Evolutionary conservation across 2,888 invertebrate genomes (phyloP), one percentile per base, ranked within the genome.

Genomic region (Ctenicera cuprea): DNA sequence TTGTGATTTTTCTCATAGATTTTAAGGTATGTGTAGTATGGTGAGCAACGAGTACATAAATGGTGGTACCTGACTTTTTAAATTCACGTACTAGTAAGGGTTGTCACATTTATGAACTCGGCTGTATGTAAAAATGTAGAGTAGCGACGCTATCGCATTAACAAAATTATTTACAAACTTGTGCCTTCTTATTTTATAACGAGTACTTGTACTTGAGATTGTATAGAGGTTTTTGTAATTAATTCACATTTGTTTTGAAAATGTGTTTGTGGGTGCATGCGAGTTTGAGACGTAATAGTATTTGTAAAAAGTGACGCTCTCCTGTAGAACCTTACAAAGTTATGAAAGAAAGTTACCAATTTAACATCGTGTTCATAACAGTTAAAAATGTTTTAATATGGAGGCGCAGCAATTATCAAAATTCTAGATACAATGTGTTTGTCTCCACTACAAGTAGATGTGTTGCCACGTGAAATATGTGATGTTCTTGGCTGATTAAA

Each of bases 131-230:
- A 72, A 64, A 59, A 38, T 48, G 66, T 61, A 72, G 61, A 57
- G 37, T 72, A 72, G 61, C 66, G 66, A 66, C 61, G 59, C 41
- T 66, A 66, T 57, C 48, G 57, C 48, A 66, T 62, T 70, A 70
- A 70, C 69, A 70, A 52, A 43, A 65, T 71, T 64, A 45, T 71
- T 71, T 64, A 65, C 33, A 45, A 71, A 65, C 65, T 71, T 71
- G 71, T 71, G 71, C 71, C 71, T 71, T 71, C 57, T 57, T 71
- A 65, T 71, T 71, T 71, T 61, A 43, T 65, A 71, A 64, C 52
- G 9, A 5, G 16, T 16, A 57, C 16, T 57, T 57, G 9, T 33
- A 33, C 33, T 57, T 57, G 12, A 50, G 22, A 22, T 48, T 18
- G n/a, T 16, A 26, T 30, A 11, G 54, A n/a, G n/a, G n/a, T n/a